These are phyloP conservation scores for Toxotes lorentzi DNA, from an alignment of 2,797 vertebrate genomes.

Conservation along the genomic window DNA sequence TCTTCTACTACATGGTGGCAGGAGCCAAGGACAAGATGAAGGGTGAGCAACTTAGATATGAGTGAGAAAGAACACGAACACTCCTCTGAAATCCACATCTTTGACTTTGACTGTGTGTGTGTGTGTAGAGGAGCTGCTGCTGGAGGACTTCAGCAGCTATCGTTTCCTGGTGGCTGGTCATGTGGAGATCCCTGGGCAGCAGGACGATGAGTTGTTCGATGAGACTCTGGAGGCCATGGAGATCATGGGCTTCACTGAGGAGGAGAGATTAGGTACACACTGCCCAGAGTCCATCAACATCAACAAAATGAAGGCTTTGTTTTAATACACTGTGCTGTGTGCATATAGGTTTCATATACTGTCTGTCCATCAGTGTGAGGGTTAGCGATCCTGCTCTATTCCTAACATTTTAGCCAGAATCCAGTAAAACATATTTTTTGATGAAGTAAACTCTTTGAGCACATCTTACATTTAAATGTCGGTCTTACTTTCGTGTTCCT, in stretches of 20 bases:
- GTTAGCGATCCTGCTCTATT: no score
- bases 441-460: no score
- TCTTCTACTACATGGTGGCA: conserved; percentile 96
- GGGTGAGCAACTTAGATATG: conserved; percentile 64
- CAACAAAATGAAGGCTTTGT: background rate
- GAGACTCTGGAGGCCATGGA: conserved; percentile 96
- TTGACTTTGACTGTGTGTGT: conserved; percentile 16
- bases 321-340: background rate
- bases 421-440: no score
- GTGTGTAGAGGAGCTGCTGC: conserved; percentile 90
- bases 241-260: conserved; percentile 95
- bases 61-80: background rate
- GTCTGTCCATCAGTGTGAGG: no score
- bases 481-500: background rate
- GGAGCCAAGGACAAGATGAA: conserved; percentile 89
- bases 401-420: no score
- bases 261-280: conserved; percentile 88
- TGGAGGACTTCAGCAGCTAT: conserved; percentile 92
- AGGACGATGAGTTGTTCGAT: conserved; percentile 93
- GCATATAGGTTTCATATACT: background rate
- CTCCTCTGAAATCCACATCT: no score
- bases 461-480: background rate
- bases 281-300: no score
- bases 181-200: conserved; percentile 90
- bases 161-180: conserved; percentile 91